Evolutionary conservation across 1,140 invertebrate species (phyloP).

Genomic region (Euglossa dilemma): DNA sequence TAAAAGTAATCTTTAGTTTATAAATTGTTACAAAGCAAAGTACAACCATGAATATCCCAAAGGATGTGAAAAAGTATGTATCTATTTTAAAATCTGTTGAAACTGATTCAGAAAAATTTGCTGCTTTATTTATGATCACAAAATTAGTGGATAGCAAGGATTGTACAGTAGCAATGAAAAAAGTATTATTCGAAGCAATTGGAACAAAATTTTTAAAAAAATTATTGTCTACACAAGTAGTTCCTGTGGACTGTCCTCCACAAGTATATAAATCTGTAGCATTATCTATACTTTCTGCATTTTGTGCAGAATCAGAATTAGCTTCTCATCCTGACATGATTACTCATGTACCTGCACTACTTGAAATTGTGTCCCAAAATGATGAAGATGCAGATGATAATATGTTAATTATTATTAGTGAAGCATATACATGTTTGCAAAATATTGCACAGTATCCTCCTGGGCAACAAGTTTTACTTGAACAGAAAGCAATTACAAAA

Average conservation of each 20-base stretch:
- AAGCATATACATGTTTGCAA: constrained; percentile 92
- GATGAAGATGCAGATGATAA: constrained; percentile 92
- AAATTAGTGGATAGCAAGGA: constrained; percentile 92
- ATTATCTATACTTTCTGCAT: constrained; percentile 91
- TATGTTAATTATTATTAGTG: constrained; percentile 93
- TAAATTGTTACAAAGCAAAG: constrained; percentile 9
- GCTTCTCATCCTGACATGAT: constrained; percentile 92
- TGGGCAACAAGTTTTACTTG: constrained; percentile 89
- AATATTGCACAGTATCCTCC: constrained; percentile 88
- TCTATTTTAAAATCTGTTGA: constrained; percentile 89
- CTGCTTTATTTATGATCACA: constrained; percentile 94
- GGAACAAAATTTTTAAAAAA: constrained; percentile 92
- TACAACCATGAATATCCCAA: constrained; percentile 83
- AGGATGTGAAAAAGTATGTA: constrained; percentile 91
- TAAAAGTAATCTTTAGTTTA: neutral
- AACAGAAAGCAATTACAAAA: constrained; percentile 89
- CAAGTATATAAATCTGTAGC: constrained; percentile 95
- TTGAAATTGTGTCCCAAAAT: constrained; percentile 91
- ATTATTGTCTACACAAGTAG: constrained; percentile 88
- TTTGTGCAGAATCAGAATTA: constrained; percentile 90
- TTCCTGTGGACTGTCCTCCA: constrained; percentile 92
- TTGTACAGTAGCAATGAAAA: constrained; percentile 87
- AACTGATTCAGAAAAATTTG: constrained; percentile 95
- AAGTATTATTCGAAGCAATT: constrained; percentile 93
- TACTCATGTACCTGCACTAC: constrained; percentile 89